Conservation (phyloP, 2,113 vertebrate species). For the Mesocricetus auratus region DNA sequence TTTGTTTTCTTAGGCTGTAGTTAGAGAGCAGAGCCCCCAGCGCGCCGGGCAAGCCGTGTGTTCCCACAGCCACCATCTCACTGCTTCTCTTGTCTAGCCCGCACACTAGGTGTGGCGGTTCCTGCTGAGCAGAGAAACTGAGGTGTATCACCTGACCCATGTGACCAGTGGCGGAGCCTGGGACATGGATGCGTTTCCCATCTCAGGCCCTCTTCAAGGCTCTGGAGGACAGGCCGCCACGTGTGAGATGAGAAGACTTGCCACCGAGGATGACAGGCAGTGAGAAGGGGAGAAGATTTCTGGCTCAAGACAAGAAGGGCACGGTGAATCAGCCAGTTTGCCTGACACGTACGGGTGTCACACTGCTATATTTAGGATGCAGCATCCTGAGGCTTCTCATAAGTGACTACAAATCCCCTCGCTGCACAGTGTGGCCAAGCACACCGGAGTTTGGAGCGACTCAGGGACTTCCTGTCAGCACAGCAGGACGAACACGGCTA, state of each 20-base stretch:
- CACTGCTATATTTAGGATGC: background rate
- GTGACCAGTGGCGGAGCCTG: background rate
- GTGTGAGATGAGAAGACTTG: accelerated
- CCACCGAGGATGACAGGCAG: background rate
- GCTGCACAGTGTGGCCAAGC: accelerated
- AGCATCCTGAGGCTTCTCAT: background rate
- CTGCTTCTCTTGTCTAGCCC: background rate
- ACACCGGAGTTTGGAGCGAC: accelerated
- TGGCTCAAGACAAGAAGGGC: background rate
- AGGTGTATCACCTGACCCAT: background rate
- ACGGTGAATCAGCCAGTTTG: background rate
- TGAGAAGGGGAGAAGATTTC: background rate
- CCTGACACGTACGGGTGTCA: background rate
- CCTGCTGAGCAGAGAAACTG: background rate
- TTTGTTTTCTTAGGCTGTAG: background rate
- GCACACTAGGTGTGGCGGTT: background rate
- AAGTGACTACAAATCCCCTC: background rate
- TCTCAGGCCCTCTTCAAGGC: background rate
- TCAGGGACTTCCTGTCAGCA: background rate
- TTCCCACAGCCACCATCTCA: accelerated
- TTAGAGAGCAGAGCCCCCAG: background rate
- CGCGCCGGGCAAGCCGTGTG: background rate
- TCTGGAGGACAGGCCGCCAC: accelerated
- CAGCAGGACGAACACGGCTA: no score
- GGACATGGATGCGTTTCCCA: no score